Conservation (phyloP, 2,888 invertebrate species). For the Byasa hedistus region DNA sequence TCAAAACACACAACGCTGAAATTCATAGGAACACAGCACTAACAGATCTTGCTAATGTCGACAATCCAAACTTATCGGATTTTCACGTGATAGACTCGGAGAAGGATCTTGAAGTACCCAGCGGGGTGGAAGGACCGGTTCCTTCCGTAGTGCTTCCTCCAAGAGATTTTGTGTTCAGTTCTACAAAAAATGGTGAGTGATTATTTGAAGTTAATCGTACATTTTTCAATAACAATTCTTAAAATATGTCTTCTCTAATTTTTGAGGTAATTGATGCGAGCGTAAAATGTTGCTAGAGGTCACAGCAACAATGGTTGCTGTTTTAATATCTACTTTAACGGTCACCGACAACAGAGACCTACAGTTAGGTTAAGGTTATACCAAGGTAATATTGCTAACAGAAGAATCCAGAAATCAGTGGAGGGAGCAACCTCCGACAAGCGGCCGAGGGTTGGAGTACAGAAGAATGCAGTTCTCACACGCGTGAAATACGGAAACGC, state of each 20-base stretch:
- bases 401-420: background rate
- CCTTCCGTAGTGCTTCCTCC: constrained; percentile 65
- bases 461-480: background rate
- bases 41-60: constrained; percentile 35
- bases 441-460: background rate
- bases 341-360: too few relatives aligned
- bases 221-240: background rate
- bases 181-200: constrained; percentile 24
- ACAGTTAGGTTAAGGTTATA: too few relatives aligned
- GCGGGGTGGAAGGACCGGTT: constrained; percentile 69
- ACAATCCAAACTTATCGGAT: constrained; percentile 53
- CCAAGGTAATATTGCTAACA: background rate
- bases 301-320: too few relatives aligned
- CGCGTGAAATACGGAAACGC: background rate
- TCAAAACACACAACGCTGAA: constrained; percentile 26
- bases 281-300: too few relatives aligned
- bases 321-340: too few relatives aligned
- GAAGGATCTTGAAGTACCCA: constrained; percentile 71
- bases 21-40: constrained; percentile 28
- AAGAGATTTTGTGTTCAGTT: constrained; percentile 39
- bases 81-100: constrained; percentile 71
- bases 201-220: background rate
- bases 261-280: too few relatives aligned
- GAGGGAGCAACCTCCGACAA: background rate
- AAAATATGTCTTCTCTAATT: too few relatives aligned